These are phyloP conservation scores for Amiota communis DNA, from an alignment of 2,888 invertebrate genomes.

Conservation along the genomic window DNA sequence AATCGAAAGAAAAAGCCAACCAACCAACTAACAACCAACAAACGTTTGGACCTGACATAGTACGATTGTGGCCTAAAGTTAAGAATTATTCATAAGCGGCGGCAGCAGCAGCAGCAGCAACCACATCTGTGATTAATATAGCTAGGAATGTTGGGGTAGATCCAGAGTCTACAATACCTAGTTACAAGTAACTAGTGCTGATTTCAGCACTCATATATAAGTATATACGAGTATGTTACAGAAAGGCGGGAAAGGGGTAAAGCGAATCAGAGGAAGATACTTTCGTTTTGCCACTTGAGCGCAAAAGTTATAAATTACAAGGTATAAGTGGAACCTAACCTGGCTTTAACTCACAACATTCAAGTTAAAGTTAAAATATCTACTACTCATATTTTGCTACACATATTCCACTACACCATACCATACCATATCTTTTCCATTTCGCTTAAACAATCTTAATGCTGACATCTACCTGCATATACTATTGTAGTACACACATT, in stretches of 20 bases:
- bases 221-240: slow-evolving; percentile 22
- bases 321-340: slow-evolving; percentile 34
- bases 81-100: slow-evolving; percentile 48
- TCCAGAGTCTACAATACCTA: too few relatives aligned
- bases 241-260: too few relatives aligned
- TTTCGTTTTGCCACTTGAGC: slow-evolving; percentile 37
- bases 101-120: slow-evolving; percentile 41
- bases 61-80: slow-evolving; percentile 35
- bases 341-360: background rate
- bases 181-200: background rate
- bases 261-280: background rate
- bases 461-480: slow-evolving; percentile 15
- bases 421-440: too few relatives aligned
- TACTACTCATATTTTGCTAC: background rate
- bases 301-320: slow-evolving; percentile 60
- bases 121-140: slow-evolving; percentile 58
- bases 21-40: slow-evolving; percentile 29
- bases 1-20: too few relatives aligned
- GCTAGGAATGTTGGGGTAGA: slow-evolving; percentile 50
- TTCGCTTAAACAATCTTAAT: background rate
- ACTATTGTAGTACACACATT: too few relatives aligned
- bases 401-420: too few relatives aligned
- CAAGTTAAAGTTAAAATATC: background rate
- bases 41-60: background rate
- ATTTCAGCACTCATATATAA: slow-evolving; percentile 25